Evolutionary conservation across 2,113 vertebrate genomes (phyloP).

Genomic region (Colistium nudipinnis): DNA sequence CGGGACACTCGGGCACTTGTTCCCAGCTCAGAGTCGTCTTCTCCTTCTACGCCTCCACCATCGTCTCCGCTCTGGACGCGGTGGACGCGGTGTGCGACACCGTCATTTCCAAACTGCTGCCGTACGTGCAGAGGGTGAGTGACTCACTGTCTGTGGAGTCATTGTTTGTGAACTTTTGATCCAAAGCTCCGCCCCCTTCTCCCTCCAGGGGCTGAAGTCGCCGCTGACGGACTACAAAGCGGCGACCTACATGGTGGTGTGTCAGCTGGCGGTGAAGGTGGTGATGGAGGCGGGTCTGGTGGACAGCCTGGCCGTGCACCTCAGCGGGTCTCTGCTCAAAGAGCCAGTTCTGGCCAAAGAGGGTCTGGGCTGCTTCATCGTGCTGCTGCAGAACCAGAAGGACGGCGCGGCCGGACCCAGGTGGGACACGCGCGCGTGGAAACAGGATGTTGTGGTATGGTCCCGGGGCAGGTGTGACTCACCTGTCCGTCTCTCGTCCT

Average conservation of each 20-base stretch:
- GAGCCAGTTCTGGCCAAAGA: conserved; percentile 83
- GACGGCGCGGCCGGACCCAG: conserved; percentile 83
- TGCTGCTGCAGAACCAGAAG: conserved; percentile 94
- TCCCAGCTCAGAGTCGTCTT: conserved; percentile 90
- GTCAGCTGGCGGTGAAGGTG: conserved; percentile 91
- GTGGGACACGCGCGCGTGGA: too few species aligned
- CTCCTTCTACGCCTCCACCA: conserved; percentile 92
- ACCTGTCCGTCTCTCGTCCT: neutral
- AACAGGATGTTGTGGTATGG: too few species aligned
- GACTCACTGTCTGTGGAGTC: neutral
- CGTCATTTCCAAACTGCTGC: conserved; percentile 90
- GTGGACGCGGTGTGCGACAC: conserved; percentile 82
- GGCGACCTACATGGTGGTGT: conserved; percentile 93
- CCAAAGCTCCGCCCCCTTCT: neutral
- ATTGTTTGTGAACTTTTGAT: neutral
- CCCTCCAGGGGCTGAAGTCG: conserved; percentile 90
- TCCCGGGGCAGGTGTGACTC: neutral
- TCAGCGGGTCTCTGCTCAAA: conserved; percentile 85
- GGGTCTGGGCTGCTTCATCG: conserved; percentile 87
- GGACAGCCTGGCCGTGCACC: conserved; percentile 83
- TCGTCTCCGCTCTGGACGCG: conserved; percentile 87
- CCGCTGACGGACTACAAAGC: conserved; percentile 89
- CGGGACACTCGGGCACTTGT: conserved; percentile 72
- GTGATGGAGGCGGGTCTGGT: conserved; percentile 86
- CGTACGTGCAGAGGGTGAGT: conserved; percentile 89